Conservation (phyloP, 2,113 vertebrate species). For the Silurus glanis region DNA sequence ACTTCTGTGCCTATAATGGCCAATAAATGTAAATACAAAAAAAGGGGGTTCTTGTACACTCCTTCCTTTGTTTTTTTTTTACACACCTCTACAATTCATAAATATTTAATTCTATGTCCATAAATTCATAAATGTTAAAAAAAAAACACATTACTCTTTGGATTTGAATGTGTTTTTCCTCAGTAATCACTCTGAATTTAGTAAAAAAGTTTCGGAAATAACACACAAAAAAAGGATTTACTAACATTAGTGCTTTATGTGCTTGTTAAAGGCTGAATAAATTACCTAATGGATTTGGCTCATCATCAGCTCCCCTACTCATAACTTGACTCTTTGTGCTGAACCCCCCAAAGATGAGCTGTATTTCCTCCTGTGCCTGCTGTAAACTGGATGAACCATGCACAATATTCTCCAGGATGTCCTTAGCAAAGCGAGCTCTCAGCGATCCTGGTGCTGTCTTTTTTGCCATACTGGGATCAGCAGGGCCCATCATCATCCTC, state of each 20-base stretch:
- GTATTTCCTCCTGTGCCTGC: constrained; percentile 68
- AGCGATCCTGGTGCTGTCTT: constrained; percentile 71
- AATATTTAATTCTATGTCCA: too few species aligned
- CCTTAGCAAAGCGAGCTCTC: constrained; percentile 75
- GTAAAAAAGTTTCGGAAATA: neutral
- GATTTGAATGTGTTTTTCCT: neutral
- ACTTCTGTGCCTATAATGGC: neutral
- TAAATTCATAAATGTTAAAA: too few species aligned
- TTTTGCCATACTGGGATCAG: constrained; percentile 75
- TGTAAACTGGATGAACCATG: constrained; percentile 74
- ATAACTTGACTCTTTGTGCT: constrained; percentile 46
- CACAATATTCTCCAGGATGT: constrained; percentile 75
- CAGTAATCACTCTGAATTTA: neutral
- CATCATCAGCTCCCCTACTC: neutral
- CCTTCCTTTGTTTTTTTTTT: neutral
- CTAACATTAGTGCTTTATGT: neutral
- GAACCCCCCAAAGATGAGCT: constrained; percentile 72
- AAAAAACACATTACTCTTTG: neutral
- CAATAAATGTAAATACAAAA: neutral
- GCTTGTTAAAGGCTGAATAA: neutral
- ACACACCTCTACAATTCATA: neutral
- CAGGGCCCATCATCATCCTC: constrained; percentile 80
- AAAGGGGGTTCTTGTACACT: accelerated
- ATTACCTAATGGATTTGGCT: constrained; percentile 30
- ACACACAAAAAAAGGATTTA: neutral